These are phyloP conservation scores for Notoglanidium macrostoma DNA, from an alignment of 2,797 vertebrate genomes.

Conservation along the genomic window DNA sequence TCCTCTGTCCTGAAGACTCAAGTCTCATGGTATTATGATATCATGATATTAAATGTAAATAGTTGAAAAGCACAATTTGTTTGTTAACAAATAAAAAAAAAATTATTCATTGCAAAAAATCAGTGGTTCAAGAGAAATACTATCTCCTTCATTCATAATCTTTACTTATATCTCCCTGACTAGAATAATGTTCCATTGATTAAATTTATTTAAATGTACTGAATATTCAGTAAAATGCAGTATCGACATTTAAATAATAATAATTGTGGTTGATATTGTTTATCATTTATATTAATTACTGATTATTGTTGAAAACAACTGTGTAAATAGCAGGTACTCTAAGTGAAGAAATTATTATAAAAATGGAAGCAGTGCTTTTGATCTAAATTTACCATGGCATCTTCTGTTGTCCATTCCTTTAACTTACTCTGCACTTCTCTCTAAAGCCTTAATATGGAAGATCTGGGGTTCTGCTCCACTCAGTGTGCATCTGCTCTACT, in stretches of 20 bases:
- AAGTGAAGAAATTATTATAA: not conserved
- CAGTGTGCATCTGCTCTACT: conserved; percentile 26
- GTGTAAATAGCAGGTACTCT: not conserved
- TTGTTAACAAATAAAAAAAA: not conserved
- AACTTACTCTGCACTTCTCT: not conserved
- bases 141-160: not conserved
- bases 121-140: not conserved
- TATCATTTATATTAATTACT: not conserved
- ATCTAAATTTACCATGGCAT: not conserved
- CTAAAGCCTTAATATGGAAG: not conserved
- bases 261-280: not conserved
- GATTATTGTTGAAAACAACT: not conserved
- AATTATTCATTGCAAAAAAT: too few relatives aligned
- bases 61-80: not conserved
- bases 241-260: not conserved
- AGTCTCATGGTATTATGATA: too few relatives aligned
- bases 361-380: not conserved
- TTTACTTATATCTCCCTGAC: not conserved
- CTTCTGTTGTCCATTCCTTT: too few relatives aligned
- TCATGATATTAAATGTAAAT: not conserved
- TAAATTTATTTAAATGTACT: not conserved
- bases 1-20: not conserved
- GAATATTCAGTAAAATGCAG: not conserved
- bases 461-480: conserved; percentile 22
- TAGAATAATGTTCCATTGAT: not conserved